Percentiles rank a stretch among this genome's conserved stretches.
These are phyloP conservation scores for Cirrhinus molitorella DNA, from an alignment of 2,797 vertebrate species.

Conservation along the genomic window DNA sequence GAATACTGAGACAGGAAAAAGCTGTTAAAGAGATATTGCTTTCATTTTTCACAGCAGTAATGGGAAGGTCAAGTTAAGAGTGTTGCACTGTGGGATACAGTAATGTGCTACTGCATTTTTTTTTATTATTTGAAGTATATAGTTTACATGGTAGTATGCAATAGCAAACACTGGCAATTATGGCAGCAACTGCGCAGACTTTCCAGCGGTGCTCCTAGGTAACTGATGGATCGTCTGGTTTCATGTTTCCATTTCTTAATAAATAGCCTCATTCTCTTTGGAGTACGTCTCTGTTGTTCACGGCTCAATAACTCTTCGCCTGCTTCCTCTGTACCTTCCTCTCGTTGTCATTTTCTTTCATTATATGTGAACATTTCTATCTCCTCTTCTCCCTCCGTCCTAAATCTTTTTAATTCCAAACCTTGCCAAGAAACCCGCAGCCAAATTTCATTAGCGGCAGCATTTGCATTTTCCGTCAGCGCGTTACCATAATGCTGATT, in stretches of 20 bases:
- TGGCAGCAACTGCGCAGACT: not conserved
- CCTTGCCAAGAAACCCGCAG: slow-evolving; percentile 13
- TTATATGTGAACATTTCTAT: slow-evolving; percentile 29
- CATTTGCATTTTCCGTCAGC: slow-evolving; percentile 38
- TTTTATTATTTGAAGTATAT: not conserved
- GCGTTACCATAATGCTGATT: slow-evolving; percentile 9
- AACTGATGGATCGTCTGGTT: slow-evolving; percentile 28
- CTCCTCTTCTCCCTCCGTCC: slow-evolving; percentile 3
- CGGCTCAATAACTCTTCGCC: slow-evolving; percentile 27
- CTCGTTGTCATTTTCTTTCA: slow-evolving; percentile 35
- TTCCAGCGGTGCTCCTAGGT: not conserved
- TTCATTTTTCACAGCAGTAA: not conserved
- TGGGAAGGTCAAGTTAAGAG: not conserved
- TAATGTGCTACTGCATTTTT: not conserved
- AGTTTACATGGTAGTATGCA: not conserved
- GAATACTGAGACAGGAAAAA: not conserved
- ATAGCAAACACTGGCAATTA: not conserved
- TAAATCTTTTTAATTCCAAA: slow-evolving; percentile 38
- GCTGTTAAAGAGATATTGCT: not conserved
- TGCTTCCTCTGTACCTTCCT: slow-evolving; percentile 18
- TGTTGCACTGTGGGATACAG: not conserved
- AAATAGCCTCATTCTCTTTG: slow-evolving; percentile 38
- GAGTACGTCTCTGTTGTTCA: slow-evolving; percentile 38
- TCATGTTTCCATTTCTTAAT: slow-evolving; percentile 41
- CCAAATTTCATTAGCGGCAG: slow-evolving; percentile 38